Conservation (phyloP, 2,797 vertebrate species). For the Artibeus jamaicensis region DNA sequence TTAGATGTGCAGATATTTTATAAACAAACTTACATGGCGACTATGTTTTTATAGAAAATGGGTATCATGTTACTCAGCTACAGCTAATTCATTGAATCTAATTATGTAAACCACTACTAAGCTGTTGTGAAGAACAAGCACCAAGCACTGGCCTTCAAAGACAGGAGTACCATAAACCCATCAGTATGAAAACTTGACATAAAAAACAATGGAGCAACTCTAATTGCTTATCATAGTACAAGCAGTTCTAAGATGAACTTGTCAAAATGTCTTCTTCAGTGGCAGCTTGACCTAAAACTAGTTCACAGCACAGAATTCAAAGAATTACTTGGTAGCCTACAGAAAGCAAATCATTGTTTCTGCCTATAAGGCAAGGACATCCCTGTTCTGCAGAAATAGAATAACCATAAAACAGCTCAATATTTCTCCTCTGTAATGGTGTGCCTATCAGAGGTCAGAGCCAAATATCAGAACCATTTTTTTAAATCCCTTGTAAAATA, state of each 20-base stretch:
- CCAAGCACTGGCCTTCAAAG: background rate
- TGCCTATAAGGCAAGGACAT: background rate
- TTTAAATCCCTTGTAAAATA: background rate
- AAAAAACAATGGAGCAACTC: constrained; percentile 12
- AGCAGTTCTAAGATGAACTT: background rate
- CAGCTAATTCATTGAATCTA: background rate
- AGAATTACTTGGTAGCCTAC: background rate
- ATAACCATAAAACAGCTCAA: background rate
- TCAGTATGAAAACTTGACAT: background rate
- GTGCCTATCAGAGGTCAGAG: background rate
- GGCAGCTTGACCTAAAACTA: background rate
- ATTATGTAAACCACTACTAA: background rate
- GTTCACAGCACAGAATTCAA: constrained; percentile 4
- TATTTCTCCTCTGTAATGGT: background rate
- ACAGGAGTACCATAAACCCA: background rate
- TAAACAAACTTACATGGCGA: background rate
- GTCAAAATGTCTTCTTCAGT: background rate
- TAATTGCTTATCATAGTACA: background rate
- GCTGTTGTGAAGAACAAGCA: background rate
- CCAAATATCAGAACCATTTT: background rate
- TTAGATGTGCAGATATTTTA: background rate
- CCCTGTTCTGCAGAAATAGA: background rate
- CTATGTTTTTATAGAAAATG: background rate
- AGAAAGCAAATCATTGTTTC: background rate
- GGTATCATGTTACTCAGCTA: background rate